Percentiles rank a stretch among this genome's conserved stretches.
Conservation (phyloP, 2,888 invertebrate genomes). For the Plebejus melissa region DNA sequence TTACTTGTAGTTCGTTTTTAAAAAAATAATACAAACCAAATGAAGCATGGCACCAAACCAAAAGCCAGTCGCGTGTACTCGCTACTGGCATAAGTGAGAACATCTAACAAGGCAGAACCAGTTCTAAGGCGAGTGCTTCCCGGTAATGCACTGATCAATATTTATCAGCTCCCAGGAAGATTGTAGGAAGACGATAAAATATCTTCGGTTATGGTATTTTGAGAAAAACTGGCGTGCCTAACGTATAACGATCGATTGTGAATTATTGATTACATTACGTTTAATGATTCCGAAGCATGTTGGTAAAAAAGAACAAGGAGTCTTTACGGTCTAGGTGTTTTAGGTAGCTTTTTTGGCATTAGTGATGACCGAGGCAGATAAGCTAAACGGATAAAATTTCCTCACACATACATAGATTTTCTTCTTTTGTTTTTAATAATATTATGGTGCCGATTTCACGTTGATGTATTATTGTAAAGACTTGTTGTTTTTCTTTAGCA, state of each 20-base stretch:
- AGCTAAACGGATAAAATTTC: too few species aligned
- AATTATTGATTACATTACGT: conserved; percentile 10
- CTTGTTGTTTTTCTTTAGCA: too few species aligned
- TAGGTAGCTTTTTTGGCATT: too few species aligned
- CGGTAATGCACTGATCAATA: conserved; percentile 57
- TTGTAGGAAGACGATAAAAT: conserved; percentile 42
- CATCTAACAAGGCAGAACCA: conserved; percentile 32
- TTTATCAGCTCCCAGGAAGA: conserved; percentile 58
- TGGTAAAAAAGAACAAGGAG: neutral
- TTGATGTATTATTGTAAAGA: too few species aligned
- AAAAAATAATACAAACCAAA: neutral
- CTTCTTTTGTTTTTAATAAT: too few species aligned
- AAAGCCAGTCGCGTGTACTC: neutral
- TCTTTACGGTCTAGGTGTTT: too few species aligned
- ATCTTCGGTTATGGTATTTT: conserved; percentile 32
- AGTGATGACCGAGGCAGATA: too few species aligned
- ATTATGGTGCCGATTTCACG: too few species aligned
- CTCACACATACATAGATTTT: too few species aligned
- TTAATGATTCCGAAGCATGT: neutral
- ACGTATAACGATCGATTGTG: conserved; percentile 19
- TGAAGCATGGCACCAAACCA: neutral
- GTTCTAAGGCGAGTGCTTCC: conserved; percentile 40
- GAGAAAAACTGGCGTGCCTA: conserved; percentile 29
- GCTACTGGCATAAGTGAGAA: conserved; percentile 8
- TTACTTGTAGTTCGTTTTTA: neutral